Evolutionary conservation across 2,797 vertebrate species (phyloP), one percentile per base, ranked within the genome.

Genomic region (Threskiornis aethiopicus): DNA sequence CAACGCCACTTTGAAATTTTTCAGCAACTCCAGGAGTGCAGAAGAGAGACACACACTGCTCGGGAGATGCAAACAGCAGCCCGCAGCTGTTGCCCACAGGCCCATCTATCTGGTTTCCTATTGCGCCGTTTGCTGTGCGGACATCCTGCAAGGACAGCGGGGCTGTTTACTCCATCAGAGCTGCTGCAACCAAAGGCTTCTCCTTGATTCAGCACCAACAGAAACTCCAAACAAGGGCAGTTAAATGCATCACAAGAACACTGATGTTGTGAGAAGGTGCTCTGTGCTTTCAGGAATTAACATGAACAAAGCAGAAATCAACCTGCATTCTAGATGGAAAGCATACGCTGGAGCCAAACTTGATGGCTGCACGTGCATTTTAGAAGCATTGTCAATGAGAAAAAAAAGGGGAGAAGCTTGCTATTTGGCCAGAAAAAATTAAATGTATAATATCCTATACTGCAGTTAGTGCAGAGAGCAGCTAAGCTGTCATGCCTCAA

Each of bases 311-410:
- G 42, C 5, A 85, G 73, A 86, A 90, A 61, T 49, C 62, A 81
- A 5, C 33, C 2, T 12, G 35, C 66, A 59, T 64, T 49, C 44
- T 9, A 14, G 35, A 65, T 10, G 24, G 65, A 71, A 81, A 89
- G 42, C 37, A 31, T 1, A 57, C 44, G 59, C 29, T 65, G 65
- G 37, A 89, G 54, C 22, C n/a, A 31, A 84, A 57, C 16, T 21
- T 10, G 1, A 19, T 12, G 21, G 31, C 19, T 81, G 39, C 41
- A 33, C 0, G 0, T 8, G 35, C 29, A 35, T 62, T 65, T 61
- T 9, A n/a, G 20, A 71, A 59, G 31, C 8, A 25, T 2, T 42
- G 26, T 12, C n/a, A 84, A 9, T 28, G 16, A 67, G n/a, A 11
- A 14, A 58, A 51, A 13, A 67, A 82, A 24, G 15, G 6, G 13